These are phyloP conservation scores for Eubasilissa regina DNA, from an alignment of 1,140 invertebrate species.

Conservation along the genomic window DNA sequence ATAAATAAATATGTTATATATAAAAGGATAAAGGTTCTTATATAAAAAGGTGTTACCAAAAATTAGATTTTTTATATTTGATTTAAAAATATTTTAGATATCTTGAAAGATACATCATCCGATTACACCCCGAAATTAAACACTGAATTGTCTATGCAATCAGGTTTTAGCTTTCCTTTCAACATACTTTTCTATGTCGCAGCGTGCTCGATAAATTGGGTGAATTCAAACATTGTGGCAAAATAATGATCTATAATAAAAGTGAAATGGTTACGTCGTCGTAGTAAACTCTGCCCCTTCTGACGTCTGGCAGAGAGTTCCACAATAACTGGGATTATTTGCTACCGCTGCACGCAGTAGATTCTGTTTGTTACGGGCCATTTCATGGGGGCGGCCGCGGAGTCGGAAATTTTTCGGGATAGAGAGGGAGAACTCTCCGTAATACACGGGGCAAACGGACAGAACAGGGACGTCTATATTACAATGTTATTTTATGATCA, in stretches of 20 bases:
- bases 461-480: no score
- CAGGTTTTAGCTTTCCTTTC: neutral
- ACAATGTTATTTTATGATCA: no score
- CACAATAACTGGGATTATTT: conserved; percentile 47
- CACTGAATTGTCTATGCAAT: no score
- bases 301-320: conserved; percentile 27
- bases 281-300: neutral
- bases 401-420: conserved; percentile 29
- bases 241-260: conserved; percentile 40
- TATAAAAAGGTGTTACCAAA: no score
- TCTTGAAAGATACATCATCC: no score
- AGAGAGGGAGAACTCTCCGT: neutral
- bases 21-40: no score
- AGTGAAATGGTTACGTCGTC: conserved; percentile 23
- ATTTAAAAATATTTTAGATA: no score
- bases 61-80: no score
- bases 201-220: conserved; percentile 36
- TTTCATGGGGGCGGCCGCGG: conserved; percentile 23
- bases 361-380: conserved; percentile 11
- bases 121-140: no score
- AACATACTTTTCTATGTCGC: conserved; percentile 17
- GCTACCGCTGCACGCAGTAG: conserved; percentile 21
- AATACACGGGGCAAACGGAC: neutral
- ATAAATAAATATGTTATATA: no score
- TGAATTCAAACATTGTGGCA: conserved; percentile 31